phyloP scores from a whole-genome alignment of 2,113 vertebrate genomes.

The Silurus meridionalis region DNA sequence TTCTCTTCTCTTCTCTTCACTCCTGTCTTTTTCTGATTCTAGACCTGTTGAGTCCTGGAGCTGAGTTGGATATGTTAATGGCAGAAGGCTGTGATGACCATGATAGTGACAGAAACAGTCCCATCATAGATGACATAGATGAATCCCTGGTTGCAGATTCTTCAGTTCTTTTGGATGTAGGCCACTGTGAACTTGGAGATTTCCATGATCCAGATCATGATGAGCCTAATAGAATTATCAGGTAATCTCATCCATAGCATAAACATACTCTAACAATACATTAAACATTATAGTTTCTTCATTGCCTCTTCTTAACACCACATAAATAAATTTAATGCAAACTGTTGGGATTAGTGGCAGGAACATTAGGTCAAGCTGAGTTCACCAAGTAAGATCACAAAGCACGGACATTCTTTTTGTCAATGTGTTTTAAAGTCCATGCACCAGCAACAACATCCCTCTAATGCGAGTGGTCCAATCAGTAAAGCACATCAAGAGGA shows the following conservation, averaged over 20 bases:
- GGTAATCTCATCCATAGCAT: conserved; percentile 66
- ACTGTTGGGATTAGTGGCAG: neutral
- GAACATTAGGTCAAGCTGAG: neutral
- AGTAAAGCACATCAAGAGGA: conserved; percentile 93
- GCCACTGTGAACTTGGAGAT: conserved; percentile 79
- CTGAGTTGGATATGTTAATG: conserved; percentile 87
- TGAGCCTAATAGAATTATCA: conserved; percentile 90
- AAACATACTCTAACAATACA: neutral
- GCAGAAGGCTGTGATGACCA: conserved; percentile 92
- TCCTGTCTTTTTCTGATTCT: neutral
- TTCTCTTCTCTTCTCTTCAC: neutral
- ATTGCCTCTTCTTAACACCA: neutral
- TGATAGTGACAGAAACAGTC: conserved; percentile 81
- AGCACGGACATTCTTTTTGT: neutral
- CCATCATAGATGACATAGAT: conserved; percentile 87
- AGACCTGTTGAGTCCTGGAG: conserved; percentile 92
- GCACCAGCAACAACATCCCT: conserved; percentile 96
- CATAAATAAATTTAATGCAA: neutral
- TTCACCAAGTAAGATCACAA: neutral
- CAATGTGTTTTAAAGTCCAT: conserved; percentile 68
- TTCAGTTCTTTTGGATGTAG: conserved; percentile 75
- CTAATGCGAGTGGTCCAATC: conserved; percentile 96
- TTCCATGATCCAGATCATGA: conserved; percentile 87
- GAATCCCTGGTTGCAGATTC: conserved; percentile 81
- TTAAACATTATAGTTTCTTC: neutral